A percentile compares a stretch with the other conserved stretches of the same genome.
Conservation (phyloP, 2,888 invertebrate species). For the Osmoderma eremita region DNA sequence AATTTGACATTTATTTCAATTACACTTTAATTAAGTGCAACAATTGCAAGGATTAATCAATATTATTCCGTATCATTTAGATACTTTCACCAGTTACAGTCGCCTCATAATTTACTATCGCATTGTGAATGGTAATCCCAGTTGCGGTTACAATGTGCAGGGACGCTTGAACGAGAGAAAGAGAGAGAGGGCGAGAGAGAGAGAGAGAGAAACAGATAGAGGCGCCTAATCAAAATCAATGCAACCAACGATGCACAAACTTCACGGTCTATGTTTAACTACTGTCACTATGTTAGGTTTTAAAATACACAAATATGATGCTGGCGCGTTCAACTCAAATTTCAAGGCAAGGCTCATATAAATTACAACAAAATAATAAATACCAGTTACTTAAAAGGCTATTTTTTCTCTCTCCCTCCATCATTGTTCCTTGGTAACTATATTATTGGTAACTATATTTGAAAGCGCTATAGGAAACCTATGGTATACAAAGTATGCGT, state of each 20-base stretch:
- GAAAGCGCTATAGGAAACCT: too few species aligned
- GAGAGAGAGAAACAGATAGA: slow-evolving; percentile 3
- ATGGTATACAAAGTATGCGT: too few species aligned
- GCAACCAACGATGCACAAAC: not conserved
- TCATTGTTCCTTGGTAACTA: too few species aligned
- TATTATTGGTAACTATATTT: too few species aligned
- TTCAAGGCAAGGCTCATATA: too few species aligned
- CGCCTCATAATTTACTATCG: slow-evolving; percentile 23
- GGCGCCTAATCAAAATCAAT: slow-evolving; percentile 9
- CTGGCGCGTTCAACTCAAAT: too few species aligned
- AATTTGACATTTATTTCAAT: slow-evolving; percentile 31
- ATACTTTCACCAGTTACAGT: slow-evolving; percentile 27
- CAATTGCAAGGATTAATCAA: slow-evolving; percentile 24
- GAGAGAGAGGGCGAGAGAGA: slow-evolving; percentile 32
- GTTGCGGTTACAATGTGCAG: slow-evolving; percentile 19
- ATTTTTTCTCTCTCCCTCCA: too few species aligned
- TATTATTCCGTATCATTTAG: slow-evolving; percentile 34
- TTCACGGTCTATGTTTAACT: slow-evolving; percentile 6
- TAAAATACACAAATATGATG: too few species aligned
- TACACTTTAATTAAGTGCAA: slow-evolving; percentile 35
- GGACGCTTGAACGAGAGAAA: not conserved
- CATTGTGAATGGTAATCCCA: slow-evolving; percentile 18
- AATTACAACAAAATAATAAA: too few species aligned
- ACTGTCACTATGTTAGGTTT: not conserved
- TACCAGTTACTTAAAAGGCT: too few species aligned